Evolutionary conservation across 2,113 vertebrate species (phyloP), one percentile per base, ranked within the genome.

Genomic region (Bufo gargarizans): DNA sequence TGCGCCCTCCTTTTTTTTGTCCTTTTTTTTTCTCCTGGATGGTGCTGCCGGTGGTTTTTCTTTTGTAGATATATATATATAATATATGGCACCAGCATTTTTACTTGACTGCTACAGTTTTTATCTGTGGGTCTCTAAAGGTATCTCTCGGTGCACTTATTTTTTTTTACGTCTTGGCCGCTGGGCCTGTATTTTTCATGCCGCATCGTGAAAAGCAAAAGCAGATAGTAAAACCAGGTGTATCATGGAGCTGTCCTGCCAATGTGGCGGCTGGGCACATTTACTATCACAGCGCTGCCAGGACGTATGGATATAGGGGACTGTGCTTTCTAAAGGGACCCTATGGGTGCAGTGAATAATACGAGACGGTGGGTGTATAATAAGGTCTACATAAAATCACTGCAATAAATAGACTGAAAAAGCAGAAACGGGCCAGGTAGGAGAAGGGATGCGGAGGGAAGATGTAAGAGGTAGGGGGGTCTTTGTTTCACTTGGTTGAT

Each of bases 401-500:
- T n/a, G 53, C 17, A 8, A 77, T 77, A n/a, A 55, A n/a, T 22
- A 8, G 47, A 53, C 49, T 77, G 19, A 81, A 56, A 33, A 8
- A 11, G 33, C n/a, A 59, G 82, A 84, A 84, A 84, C 63, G 19
- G 50, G 6, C 58, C 81, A 83, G 81, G 81, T 83, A 53, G 69
- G 61, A 83, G 76, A 5, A 50, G 56, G 12, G 11, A 71, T 45
- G 49, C 22, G 12, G 61, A 80, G 22, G 45, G 61, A 61, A 79
- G 72, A 86, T 65, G 61, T 77, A 50, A 79, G 47, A 19, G 61
- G 77, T 47, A 50, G 55, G 43, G 76, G 69, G 86, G 43, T 72
- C 69, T 82, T 88, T 88, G 86, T 83, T 88, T 47, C 80, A 61
- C 53, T 76, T 53, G 67, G 67, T 82, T 82, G 86, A 87, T 87